These are phyloP conservation scores for Pogonocherus hispidulus DNA, from an alignment of 2,888 invertebrate species.

Conservation along the genomic window DNA sequence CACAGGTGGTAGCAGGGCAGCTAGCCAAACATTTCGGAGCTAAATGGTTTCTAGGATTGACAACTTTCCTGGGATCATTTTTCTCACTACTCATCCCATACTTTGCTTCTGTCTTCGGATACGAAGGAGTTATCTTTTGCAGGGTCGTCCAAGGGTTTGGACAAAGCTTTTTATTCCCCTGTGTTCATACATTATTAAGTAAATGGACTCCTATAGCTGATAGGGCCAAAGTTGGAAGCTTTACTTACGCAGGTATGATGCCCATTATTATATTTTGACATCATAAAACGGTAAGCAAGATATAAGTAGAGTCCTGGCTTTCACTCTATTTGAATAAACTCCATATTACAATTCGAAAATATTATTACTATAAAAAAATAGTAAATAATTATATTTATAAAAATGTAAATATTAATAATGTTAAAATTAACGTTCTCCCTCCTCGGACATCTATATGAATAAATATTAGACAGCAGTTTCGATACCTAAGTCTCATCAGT, in stretches of 20 bases:
- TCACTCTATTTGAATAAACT: no score
- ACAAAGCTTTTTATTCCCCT: conserved; percentile 80
- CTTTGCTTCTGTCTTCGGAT: conserved; percentile 74
- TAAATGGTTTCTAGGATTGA: conserved; percentile 74
- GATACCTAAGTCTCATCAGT: no score
- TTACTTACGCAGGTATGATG: conserved; percentile 74
- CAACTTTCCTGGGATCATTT: conserved; percentile 75
- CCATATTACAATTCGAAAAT: no score
- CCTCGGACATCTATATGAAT: no score
- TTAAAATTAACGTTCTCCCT: no score
- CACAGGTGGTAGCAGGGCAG: conserved; percentile 80
- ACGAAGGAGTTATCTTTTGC: conserved; percentile 74
- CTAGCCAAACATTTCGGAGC: conserved; percentile 82
- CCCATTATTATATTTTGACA: no score
- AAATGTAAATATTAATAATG: no score
- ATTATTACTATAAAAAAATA: no score
- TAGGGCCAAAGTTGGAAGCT: conserved; percentile 77
- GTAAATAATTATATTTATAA: no score
- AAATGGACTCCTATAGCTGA: conserved; percentile 83
- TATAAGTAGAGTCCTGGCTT: no score
- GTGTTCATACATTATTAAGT: conserved; percentile 79
- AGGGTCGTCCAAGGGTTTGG: conserved; percentile 81
- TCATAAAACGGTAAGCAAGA: no score
- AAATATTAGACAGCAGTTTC: no score
- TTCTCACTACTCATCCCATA: conserved; percentile 79